These are phyloP conservation scores for Monomorium pharaonis DNA, from an alignment of 1,140 invertebrate genomes.

Conservation along the genomic window DNA sequence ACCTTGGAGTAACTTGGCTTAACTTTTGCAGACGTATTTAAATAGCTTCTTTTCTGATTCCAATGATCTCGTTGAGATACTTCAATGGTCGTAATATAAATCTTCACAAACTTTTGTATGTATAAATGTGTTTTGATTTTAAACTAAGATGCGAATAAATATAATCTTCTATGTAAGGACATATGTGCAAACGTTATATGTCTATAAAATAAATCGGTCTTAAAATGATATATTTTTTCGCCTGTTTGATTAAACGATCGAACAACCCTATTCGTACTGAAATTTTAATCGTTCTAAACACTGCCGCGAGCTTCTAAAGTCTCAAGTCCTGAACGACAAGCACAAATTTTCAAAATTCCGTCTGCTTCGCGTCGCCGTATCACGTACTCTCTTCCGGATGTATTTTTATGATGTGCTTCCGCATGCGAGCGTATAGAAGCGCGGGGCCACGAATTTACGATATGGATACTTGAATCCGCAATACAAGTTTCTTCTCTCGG, in stretches of 20 bases:
- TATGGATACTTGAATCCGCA: slow-evolving; percentile 24
- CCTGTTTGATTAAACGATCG: neutral
- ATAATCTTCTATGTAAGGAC: too few relatives aligned
- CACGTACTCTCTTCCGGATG: neutral
- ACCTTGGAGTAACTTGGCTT: neutral
- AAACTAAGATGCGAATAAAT: too few relatives aligned
- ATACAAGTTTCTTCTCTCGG: slow-evolving; percentile 35
- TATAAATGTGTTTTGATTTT: too few relatives aligned
- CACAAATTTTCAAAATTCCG: neutral
- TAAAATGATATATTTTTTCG: neutral
- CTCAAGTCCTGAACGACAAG: neutral
- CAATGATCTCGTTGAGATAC: too few relatives aligned
- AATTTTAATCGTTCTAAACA: neutral
- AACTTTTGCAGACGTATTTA: neutral
- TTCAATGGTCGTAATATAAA: too few relatives aligned
- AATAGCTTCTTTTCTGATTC: neutral
- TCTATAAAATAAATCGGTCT: slow-evolving; percentile 2
- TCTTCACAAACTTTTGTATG: too few relatives aligned
- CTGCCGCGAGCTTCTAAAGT: neutral
- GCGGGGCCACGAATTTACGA: neutral
- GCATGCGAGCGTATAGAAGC: neutral
- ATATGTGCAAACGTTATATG: too few relatives aligned
- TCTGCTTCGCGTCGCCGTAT: neutral
- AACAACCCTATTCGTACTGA: neutral
- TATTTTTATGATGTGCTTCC: neutral